Evolutionary conservation across 2,797 vertebrate genomes (phyloP).

Genomic region (Chrysolophus pictus): DNA sequence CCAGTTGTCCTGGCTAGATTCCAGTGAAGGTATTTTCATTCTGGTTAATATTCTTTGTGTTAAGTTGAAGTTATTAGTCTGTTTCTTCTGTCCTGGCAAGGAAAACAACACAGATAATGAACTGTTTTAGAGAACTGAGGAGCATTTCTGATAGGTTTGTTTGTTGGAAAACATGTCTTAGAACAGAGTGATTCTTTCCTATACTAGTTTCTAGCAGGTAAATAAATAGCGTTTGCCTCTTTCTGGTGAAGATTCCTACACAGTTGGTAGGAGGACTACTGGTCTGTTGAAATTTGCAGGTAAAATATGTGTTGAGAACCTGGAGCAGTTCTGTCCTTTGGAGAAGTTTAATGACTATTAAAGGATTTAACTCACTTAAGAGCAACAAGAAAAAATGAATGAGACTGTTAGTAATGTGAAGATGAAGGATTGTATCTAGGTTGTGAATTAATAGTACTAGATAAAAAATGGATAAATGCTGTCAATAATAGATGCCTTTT

Average conservation of each 20-base stretch:
- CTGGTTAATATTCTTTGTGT: constrained; percentile 23
- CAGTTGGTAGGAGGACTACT: not conserved
- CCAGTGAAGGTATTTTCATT: constrained; percentile 72
- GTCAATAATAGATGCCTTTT: constrained; percentile 59
- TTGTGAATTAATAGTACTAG: constrained; percentile 43
- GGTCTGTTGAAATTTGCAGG: constrained; percentile 2
- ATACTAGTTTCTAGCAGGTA: not conserved
- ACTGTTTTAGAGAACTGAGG: constrained; percentile 63
- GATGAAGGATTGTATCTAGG: constrained; percentile 41
- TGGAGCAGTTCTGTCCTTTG: not conserved
- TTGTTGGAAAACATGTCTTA: constrained; percentile 14
- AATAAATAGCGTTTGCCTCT: constrained; percentile 51
- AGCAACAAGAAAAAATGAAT: constrained; percentile 39
- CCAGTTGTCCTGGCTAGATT: constrained; percentile 68
- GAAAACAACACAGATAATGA: constrained; percentile 60
- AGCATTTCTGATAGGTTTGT: constrained; percentile 10
- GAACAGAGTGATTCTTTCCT: not conserved
- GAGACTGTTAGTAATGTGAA: constrained; percentile 17
- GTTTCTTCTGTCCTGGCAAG: constrained; percentile 11
- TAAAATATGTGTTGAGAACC: not conserved
- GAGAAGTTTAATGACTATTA: constrained; percentile 4
- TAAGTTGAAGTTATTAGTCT: constrained; percentile 1
- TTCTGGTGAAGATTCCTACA: constrained; percentile 44
- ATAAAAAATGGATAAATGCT: constrained; percentile 56
- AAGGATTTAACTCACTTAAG: constrained; percentile 11